Base-by-base conservation (phyloP, 2,113 vertebrate genomes). In the Lophochroa leadbeateri region DNA sequence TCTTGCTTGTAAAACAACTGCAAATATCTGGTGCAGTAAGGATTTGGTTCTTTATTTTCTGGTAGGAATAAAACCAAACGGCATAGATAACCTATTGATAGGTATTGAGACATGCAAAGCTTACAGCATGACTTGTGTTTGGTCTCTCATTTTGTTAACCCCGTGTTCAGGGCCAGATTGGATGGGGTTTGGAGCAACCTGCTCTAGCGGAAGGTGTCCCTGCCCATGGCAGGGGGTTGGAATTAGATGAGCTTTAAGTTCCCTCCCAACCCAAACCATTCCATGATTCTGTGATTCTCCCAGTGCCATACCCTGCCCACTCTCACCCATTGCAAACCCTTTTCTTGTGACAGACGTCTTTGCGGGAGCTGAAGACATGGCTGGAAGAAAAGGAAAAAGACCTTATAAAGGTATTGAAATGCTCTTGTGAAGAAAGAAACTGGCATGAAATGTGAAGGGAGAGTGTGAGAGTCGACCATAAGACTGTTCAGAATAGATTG, bases 341-440 rank as follows among this genome's bases (percentile, higher is more conserved):
- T 80, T 67, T 91, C 57, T 47, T 63, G 17, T 64, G 44, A 61
- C 47, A 92, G 53, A 2, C 17, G 2, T 13, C 6, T 52, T 71
- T 89, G 24, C 74, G 50, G 49, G 7, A 86, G 7, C 27, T 84
- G 31, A 25, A 23, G 7, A 88, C 24, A 31, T 58, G 20, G 10
- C 5, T 87, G 47, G 55, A 92, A 86, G 82, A 94, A 74, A 83
- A 6, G 28, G 49, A 37, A 8, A n/a, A 69, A 25, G 63, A 72
- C 16, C 49, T 94, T 44, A 4, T 20, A 33, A 75, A 96, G 97
- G 91, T 97, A 97, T 15, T 6, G 17, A 49, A 69, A 80, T 37
- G 7, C 8, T 41, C n/a, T 63, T 86, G 6, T 67, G 64, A 91
- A 85, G 37, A 61, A 85, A 86, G 16, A 68, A 81, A 63, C 41